These are phyloP conservation scores for Grallaria varia DNA, from an alignment of 2,113 vertebrate genomes.

Conservation along the genomic window DNA sequence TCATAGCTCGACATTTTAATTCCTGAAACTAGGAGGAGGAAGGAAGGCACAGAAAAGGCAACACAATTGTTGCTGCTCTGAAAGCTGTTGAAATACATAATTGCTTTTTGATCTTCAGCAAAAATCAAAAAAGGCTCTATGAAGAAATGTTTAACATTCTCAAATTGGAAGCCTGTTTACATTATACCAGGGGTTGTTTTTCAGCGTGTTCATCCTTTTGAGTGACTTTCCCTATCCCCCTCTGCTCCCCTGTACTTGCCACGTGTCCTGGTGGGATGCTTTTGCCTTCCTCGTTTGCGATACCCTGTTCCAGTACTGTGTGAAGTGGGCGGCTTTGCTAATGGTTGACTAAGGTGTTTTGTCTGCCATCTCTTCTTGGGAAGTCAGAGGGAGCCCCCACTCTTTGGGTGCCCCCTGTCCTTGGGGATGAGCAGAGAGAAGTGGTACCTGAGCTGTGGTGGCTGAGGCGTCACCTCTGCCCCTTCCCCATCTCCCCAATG, in stretches of 20 bases:
- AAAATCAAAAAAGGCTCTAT: not conserved
- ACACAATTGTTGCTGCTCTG: not conserved
- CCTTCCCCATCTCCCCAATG: not conserved
- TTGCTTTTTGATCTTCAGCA: not conserved
- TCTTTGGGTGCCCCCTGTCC: not conserved
- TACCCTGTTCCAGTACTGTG: not conserved
- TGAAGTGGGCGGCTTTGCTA: not conserved
- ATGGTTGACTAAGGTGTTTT: accelerated
- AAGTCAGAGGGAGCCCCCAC: not conserved
- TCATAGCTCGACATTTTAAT: not conserved
- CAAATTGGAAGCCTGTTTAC: not conserved
- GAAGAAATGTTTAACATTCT: not conserved
- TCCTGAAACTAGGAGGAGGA: not conserved
- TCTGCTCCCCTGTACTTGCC: not conserved
- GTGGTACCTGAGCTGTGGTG: not conserved
- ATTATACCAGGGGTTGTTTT: not conserved
- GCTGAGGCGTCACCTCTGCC: not conserved
- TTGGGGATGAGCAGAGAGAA: not conserved
- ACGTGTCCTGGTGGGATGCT: not conserved
- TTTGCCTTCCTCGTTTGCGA: not conserved
- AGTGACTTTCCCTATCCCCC: not conserved
- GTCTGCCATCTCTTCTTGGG: not conserved
- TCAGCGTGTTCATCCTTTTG: not conserved
- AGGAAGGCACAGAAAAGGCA: not conserved
- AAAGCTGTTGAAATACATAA: not conserved